phyloP scores from a whole-genome alignment of 2,113 vertebrate genomes.

The Ictalurus furcatus region DNA sequence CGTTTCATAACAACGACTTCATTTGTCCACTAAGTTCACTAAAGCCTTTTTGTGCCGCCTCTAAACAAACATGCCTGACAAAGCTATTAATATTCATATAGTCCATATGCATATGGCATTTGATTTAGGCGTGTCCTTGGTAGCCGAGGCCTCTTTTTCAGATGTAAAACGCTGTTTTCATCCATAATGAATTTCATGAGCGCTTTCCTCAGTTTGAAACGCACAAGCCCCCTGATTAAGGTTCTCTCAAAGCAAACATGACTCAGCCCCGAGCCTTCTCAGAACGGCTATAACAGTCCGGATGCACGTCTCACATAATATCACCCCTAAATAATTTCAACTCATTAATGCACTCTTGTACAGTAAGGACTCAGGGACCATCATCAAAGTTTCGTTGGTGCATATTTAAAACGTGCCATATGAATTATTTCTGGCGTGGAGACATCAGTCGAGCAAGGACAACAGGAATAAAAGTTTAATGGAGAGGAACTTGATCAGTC shows the following conservation, averaged over 20 bases:
- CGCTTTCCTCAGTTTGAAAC: constrained; percentile 66
- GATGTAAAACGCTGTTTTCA: constrained; percentile 73
- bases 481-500: constrained; percentile 60
- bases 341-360: constrained; percentile 60
- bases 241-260: constrained; percentile 39
- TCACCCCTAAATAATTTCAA: constrained; percentile 65
- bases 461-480: constrained; percentile 71
- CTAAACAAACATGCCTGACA: constrained; percentile 29
- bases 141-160: constrained; percentile 65
- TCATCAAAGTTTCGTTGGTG: constrained; percentile 67
- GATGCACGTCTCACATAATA: constrained; percentile 54
- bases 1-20: constrained; percentile 29
- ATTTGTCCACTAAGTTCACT: constrained; percentile 54
- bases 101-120: constrained; percentile 59
- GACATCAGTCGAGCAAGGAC: constrained; percentile 55
- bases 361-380: constrained; percentile 52
- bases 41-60: constrained; percentile 36
- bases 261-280: constrained; percentile 35
- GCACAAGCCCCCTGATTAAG: constrained; percentile 49
- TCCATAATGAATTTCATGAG: constrained; percentile 75
- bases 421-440: constrained; percentile 58
- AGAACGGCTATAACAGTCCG: constrained; percentile 46
- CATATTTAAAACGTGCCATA: constrained; percentile 59
- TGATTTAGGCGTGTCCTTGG: constrained; percentile 61
- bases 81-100: constrained; percentile 68